Base-by-base conservation (phyloP, 2,113 vertebrate genomes). In the Oreochromis niloticus region DNA sequence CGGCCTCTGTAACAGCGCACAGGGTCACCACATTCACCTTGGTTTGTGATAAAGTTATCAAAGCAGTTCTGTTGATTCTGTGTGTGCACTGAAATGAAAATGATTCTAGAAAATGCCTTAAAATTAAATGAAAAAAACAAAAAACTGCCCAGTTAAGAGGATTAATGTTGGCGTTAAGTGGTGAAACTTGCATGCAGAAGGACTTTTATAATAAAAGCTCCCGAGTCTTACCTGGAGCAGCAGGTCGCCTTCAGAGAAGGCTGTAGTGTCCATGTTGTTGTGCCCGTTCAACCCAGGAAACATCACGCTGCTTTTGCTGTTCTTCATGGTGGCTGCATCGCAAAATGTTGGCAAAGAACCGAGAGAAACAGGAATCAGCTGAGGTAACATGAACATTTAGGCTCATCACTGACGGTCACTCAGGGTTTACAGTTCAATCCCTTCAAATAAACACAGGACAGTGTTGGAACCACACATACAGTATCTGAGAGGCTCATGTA, bases 201-300 rank as follows among this genome's bases (percentile, higher is more conserved):
- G 12, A 10, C 34, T 7, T 41, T 41, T 22, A 22, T 13, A n/a
- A 66, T 36, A 19, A 66, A 66, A n/a, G 61, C 34, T n/a, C 36
- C 7, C 3, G 56, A 57, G 9, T 59, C 2, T 5, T 84, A 97
- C 97, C 96, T 97, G 96, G 11, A 97, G 97, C 87, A 98, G 95
- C 8, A 97, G 81, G 6, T 97, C 95, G 2, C 96, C 96, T 85
- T 98, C 97, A 13, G 96, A 95, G 86, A 97, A 90, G 6, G 84
- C 79, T 1, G 81, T 5, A 1, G 3, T 2, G n/a, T 93, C 41
- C 63, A 43, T 1, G 78, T 24, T 83, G 0, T 1, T 94, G 39
- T 30, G 10, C 3, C 89, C 57, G 1, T 92, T 94, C 41, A 81
- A 59, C 71, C 61, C 80, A 12, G 92, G 0, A 2, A 86, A 32